Evolutionary conservation across 2,113 vertebrate genomes (phyloP), one percentile per base, ranked within the genome.

Genomic region (Alexandromys fortis): DNA sequence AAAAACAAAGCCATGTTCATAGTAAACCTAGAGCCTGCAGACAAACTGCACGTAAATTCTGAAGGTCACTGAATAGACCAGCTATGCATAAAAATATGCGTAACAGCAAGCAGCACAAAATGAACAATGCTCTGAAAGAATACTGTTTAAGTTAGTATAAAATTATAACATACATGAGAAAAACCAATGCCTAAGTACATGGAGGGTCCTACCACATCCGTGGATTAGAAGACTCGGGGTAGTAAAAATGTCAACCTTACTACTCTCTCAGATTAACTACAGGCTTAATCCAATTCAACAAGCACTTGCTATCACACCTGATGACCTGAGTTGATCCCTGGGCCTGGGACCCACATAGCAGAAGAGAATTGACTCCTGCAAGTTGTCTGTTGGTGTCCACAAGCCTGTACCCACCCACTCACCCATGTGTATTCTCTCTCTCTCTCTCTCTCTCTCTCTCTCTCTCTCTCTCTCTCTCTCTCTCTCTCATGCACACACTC

Each of bases 241-340:
- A 75, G 24, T 89, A 79, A 86, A 96, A 61, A 65, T 79, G n/a
- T n/a, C 45, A 86, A 3, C 52, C 72, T 96, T 78, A 65, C 1
- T 58, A 58, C 58, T 58, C 17, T 68, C 55, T 65, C 30, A 81
- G 58, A 65, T 79, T n/a, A 67, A 55, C 12, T 65, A n/a, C n/a
- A 73, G 72, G 72, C 65, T 26, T 33, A 77, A 52, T 52, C 49
- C 30, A 63, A 75, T 92, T 92, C 28, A 47, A 16, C 2, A 1
- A n/a, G 33, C 9, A 16, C 10, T 81, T n/a, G 47, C 77, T 79
- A 52, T 35, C 49, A n/a, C 12, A 19, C 49, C 33, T n/a, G 33
- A 22, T 55, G 78, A 81, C 78, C 49, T 81, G 78, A 55, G 30
- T 52, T 79, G 33, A 81, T 35, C 67, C 67, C 67, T 70, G 33